Evolutionary conservation across 2,888 invertebrate species (phyloP).

Genomic region (Drosophila borborema): DNA sequence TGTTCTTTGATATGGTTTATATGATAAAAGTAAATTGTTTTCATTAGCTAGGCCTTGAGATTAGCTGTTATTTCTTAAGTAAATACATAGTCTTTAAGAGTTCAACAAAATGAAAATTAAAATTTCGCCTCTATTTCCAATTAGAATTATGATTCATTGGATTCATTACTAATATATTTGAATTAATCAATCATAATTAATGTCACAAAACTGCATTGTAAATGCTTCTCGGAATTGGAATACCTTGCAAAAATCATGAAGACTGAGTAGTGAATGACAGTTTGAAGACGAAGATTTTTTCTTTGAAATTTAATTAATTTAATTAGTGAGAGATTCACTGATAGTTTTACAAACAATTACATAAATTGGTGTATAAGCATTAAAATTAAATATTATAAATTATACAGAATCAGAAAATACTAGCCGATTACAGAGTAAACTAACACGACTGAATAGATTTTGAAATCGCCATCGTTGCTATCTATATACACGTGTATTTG

Average conservation of each 20-base stretch:
- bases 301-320: not conserved
- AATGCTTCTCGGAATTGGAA: not conserved
- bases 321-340: not conserved
- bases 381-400: not conserved
- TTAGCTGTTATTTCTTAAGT: not conserved
- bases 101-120: not conserved
- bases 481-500: not conserved
- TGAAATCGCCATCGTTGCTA: conserved; percentile 12
- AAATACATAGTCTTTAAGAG: not conserved
- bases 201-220: conserved; percentile 2
- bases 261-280: not conserved
- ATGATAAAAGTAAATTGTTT: conserved; percentile 5
- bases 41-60: conserved; percentile 24
- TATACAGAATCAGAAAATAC: not conserved
- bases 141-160: conserved; percentile 16
- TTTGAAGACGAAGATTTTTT: not conserved
- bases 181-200: conserved; percentile 12
- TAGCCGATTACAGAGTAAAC: not conserved
- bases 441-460: not conserved
- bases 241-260: not conserved
- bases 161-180: not conserved
- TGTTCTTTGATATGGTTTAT: conserved; percentile 1
- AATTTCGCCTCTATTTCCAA: no score
- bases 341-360: not conserved
- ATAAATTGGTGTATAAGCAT: not conserved